Conservation (phyloP, 2,113 vertebrate genomes). For the Neotoma lepida region DNA sequence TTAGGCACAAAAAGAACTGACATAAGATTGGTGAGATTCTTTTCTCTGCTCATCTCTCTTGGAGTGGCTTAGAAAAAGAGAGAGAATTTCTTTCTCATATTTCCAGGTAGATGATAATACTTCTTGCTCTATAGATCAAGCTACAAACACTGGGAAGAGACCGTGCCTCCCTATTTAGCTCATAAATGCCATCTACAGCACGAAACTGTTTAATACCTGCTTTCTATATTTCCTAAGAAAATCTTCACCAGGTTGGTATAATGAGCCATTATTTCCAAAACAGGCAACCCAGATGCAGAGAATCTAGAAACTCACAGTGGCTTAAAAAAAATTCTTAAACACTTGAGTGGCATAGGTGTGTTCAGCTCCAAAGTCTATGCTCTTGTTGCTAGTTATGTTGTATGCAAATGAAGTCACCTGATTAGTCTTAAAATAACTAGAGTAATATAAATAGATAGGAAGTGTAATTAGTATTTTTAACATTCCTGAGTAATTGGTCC, state of each 20-base stretch:
- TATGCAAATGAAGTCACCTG: slow-evolving; percentile 7
- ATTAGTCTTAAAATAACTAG: slow-evolving; percentile 51
- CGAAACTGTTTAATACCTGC: not conserved
- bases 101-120: not conserved
- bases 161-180: not conserved
- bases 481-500: slow-evolving; percentile 27
- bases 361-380: not conserved
- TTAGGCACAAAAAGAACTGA: not conserved
- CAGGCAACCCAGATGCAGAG: not conserved
- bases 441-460: not conserved
- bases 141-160: not conserved
- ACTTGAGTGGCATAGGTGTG: not conserved
- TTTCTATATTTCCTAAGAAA: slow-evolving; percentile 28
- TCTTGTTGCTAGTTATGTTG: not conserved
- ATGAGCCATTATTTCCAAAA: slow-evolving; percentile 31
- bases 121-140: not conserved
- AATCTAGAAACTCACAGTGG: not conserved
- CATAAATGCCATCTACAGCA: not conserved
- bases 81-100: not conserved
- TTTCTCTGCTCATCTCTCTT: not conserved
- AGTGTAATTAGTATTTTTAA: slow-evolving; percentile 48
- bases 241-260: not conserved
- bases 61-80: not conserved
- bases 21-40: not conserved
- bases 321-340: not conserved